Base-by-base conservation (phyloP, 2,797 vertebrate genomes). In the Gallinago nigripennis region DNA sequence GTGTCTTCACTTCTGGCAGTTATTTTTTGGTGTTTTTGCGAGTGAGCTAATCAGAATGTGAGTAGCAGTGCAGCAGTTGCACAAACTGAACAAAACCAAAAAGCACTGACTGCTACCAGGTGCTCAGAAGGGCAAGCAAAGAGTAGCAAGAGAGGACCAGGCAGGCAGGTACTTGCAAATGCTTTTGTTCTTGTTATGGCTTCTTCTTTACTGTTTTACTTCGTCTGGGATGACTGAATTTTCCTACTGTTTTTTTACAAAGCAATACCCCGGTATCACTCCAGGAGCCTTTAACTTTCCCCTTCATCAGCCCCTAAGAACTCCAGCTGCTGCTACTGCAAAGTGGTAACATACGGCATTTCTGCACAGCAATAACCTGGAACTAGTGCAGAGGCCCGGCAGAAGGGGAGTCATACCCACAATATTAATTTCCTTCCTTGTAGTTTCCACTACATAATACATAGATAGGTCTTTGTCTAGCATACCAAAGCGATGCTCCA, bases 361-460 rank as follows among this genome's bases (percentile, higher is more conserved):
- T 86, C 69, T 75, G 78, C 73, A 63, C 25, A 72, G 73, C 70
- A 70, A 33, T 50, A 80, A 68, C 41, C 57, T 82, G 88, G 31
- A 87, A 57, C 48, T 17, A 23, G 45, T n/a, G 68, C 83, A 17
- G 70, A 85, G 84, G 54, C 7, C 8, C 25, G 1, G 51, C 68
- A 80, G 60, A 88, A 82, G 17, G 64, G 43, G 20, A 84, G 30
- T 35, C 39, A 9, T 30, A 87, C 8, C 33, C 69, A 53, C 57
- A 75, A 30, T 24, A 81, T 79, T 87, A 3, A 64, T 82, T 82
- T 58, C 48, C 56, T 88, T 78, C 45, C 31, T 28, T 65, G 51
- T 7, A 88, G 43, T 82, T 93, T 76, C 64, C 81, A 72, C 76
- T 51, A 39, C 30, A 50, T 30, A 78, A 83, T 27, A 65, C 61